These are phyloP conservation scores for Mimachlamys varia DNA, from an alignment of 2,888 invertebrate species.

Conservation along the genomic window DNA sequence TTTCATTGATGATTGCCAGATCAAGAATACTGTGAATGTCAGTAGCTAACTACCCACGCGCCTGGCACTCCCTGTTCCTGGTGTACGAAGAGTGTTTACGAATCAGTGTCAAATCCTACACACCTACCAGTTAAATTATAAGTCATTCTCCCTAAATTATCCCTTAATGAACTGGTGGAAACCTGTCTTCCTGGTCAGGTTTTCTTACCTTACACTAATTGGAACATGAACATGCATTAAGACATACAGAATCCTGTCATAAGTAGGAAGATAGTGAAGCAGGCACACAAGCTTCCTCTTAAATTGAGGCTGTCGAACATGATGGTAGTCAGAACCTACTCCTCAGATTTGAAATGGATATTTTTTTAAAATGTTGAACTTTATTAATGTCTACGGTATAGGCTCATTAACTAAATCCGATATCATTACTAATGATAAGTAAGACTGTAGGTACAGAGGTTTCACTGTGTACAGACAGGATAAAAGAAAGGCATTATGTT, in stretches of 20 bases:
- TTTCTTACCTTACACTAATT: neutral
- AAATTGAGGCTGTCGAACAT: neutral
- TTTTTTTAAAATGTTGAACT: no score
- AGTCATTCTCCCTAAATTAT: neutral
- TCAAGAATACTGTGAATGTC: neutral
- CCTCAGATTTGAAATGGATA: no score
- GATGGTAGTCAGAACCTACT: neutral
- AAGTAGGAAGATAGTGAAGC: neutral
- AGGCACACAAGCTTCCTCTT: no score
- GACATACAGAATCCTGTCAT: neutral
- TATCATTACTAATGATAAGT: no score
- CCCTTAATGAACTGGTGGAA: neutral
- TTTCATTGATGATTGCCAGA: neutral
- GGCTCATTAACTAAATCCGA: no score
- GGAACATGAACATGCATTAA: neutral
- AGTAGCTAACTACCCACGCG: neutral
- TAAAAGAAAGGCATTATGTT: no score
- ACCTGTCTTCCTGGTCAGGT: neutral
- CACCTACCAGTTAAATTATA: neutral
- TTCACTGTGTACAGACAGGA: no score
- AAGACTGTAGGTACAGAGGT: no score
- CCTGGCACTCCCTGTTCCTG: neutral
- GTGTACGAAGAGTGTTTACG: neutral
- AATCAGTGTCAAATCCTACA: slow-evolving; percentile 28
- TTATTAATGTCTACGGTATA: no score